A percentile compares a stretch with the other conserved stretches of the same genome.
Conservation (phyloP, 2,113 vertebrate genomes). For the Brachyhypopomus gauderio region DNA sequence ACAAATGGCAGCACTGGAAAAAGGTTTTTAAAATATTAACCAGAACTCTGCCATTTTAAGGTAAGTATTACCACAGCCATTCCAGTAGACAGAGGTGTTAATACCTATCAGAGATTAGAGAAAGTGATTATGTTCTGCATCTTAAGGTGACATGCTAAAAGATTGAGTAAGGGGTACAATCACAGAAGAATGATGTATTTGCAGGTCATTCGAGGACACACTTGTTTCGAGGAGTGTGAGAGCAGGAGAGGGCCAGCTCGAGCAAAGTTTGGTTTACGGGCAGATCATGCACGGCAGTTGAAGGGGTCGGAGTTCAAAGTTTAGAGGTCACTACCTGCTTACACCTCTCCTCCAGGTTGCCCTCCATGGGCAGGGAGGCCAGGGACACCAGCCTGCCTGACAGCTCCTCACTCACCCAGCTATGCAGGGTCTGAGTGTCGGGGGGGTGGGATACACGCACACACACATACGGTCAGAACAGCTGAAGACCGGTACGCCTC, state of each 20-base stretch:
- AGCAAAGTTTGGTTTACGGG: slow-evolving; percentile 64
- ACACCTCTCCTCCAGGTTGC: slow-evolving; percentile 91
- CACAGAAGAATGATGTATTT: background rate
- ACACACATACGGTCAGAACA: slow-evolving; percentile 28
- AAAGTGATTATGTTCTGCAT: slow-evolving; percentile 19
- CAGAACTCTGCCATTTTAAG: background rate
- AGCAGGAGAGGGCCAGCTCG: background rate
- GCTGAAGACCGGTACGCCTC: background rate
- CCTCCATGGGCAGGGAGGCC: slow-evolving; percentile 86
- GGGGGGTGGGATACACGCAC: slow-evolving; percentile 24
- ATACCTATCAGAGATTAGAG: background rate
- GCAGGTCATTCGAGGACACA: background rate
- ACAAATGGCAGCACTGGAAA: no score
- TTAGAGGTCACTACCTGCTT: slow-evolving; percentile 85
- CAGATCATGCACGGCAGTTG: slow-evolving; percentile 47
- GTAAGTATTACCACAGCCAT: background rate
- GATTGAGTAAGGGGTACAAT: background rate
- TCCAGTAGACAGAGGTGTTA: background rate
- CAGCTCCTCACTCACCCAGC: slow-evolving; percentile 86
- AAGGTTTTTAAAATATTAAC: no score
- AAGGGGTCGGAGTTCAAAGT: slow-evolving; percentile 27
- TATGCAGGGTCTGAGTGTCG: slow-evolving; percentile 80
- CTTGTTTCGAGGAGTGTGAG: background rate
- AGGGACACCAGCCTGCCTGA: slow-evolving; percentile 79
- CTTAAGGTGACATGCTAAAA: slow-evolving; percentile 3